phyloP scores from a whole-genome alignment of 2,113 vertebrate genomes.

The Physeter macrocephalus region DNA sequence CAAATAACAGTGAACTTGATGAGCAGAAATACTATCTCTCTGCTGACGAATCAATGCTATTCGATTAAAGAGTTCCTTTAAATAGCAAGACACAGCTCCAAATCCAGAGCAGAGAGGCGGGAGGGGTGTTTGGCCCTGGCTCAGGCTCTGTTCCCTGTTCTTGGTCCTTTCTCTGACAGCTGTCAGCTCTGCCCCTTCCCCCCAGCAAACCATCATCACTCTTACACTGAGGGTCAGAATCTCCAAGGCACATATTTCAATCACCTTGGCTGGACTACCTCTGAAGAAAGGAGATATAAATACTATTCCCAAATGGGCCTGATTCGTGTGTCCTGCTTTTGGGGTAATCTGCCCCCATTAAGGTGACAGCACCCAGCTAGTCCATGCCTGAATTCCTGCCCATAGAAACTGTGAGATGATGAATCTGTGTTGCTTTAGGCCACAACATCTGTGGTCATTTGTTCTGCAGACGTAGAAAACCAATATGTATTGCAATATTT shows the following conservation, averaged over 20 bases:
- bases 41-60: background rate
- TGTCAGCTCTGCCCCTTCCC: background rate
- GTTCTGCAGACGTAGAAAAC: background rate
- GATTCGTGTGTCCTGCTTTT: background rate
- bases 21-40: background rate
- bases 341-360: background rate
- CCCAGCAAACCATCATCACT: rapidly evolving
- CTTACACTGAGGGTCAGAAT: background rate
- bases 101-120: background rate
- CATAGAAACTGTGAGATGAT: background rate
- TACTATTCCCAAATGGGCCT: background rate
- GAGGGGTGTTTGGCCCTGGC: background rate
- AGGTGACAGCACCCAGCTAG: background rate
- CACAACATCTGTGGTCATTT: background rate
- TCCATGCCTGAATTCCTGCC: background rate
- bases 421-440: background rate
- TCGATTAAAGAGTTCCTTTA: background rate
- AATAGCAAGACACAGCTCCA: background rate
- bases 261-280: background rate
- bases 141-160: background rate
- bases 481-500: background rate
- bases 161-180: background rate
- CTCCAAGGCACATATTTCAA: background rate
- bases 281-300: background rate
- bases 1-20: background rate